A percentile compares a stretch with the other conserved stretches of the same genome.
phyloP scores from a whole-genome alignment of 2,113 vertebrate species.

The Crotalus tigris region DNA sequence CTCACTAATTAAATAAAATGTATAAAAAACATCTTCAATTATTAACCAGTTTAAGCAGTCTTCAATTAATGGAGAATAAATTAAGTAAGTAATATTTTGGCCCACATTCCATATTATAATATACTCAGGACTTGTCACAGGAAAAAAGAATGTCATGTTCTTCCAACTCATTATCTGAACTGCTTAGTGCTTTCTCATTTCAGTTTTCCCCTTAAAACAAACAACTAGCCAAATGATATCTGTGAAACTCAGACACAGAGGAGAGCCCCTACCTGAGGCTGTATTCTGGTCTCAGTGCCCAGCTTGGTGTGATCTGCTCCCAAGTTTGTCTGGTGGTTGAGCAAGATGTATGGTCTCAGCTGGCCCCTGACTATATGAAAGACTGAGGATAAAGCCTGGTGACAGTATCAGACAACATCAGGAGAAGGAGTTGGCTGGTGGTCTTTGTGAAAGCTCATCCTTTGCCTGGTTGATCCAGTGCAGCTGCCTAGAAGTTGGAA shows the following conservation, averaged over 20 bases:
- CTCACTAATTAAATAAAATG: background rate
- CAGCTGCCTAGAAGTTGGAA: background rate
- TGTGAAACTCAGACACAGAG: background rate
- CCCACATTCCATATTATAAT: background rate
- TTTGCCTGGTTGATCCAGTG: background rate
- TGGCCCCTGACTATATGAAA: background rate
- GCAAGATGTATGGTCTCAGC: background rate
- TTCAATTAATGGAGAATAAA: background rate
- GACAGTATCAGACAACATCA: background rate
- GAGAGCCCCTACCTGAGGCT: background rate
- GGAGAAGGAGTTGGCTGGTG: background rate
- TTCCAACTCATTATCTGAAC: background rate
- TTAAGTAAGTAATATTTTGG: background rate
- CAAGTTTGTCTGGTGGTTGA: background rate
- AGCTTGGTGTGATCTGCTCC: background rate
- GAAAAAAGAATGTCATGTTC: background rate
- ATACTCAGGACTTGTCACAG: background rate
- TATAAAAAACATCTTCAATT: background rate
- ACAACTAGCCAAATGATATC: background rate
- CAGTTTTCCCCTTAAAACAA: background rate
- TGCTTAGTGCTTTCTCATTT: background rate
- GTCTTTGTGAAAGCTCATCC: background rate
- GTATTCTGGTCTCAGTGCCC: background rate
- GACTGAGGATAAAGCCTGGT: background rate
- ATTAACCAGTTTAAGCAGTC: background rate